Evolutionary conservation across 2,113 vertebrate genomes (phyloP).

Genomic region (Agapornis roseicollis): DNA sequence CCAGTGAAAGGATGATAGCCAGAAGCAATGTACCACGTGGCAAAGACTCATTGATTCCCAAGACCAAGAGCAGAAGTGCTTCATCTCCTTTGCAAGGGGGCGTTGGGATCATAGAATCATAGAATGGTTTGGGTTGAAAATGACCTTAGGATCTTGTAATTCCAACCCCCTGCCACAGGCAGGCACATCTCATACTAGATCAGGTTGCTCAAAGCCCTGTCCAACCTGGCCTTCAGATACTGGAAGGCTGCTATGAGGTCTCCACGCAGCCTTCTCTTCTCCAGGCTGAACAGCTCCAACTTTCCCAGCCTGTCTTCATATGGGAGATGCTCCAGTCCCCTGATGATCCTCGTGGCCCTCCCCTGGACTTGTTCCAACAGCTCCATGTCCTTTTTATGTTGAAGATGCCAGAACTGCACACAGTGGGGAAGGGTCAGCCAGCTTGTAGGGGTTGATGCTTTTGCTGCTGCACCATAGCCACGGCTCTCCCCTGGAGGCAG

Average conservation of each 20-base stretch:
- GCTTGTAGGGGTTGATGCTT: background rate
- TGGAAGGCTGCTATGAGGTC: background rate
- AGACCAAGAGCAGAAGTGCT: background rate
- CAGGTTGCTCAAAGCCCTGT: background rate
- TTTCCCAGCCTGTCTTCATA: background rate
- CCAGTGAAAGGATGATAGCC: background rate
- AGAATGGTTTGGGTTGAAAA: background rate
- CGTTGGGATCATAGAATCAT: background rate
- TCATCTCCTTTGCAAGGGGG: background rate
- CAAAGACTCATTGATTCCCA: background rate
- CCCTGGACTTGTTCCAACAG: background rate
- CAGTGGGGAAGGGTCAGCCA: background rate
- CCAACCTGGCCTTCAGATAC: background rate
- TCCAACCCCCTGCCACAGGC: background rate
- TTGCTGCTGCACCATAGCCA: fast-evolving
- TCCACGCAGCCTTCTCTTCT: background rate
- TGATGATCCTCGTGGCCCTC: background rate
- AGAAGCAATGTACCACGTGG: fast-evolving
- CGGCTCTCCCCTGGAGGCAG: background rate
- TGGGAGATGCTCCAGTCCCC: background rate
- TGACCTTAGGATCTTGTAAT: background rate
- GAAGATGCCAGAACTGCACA: background rate
- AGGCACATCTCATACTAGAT: background rate
- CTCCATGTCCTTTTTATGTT: background rate
- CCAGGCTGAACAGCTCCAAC: background rate